A percentile compares a stretch with the other conserved stretches of the same genome.
Evolutionary conservation across 1,140 invertebrate species (phyloP).

Genomic region (Dinoponera quadriceps): DNA sequence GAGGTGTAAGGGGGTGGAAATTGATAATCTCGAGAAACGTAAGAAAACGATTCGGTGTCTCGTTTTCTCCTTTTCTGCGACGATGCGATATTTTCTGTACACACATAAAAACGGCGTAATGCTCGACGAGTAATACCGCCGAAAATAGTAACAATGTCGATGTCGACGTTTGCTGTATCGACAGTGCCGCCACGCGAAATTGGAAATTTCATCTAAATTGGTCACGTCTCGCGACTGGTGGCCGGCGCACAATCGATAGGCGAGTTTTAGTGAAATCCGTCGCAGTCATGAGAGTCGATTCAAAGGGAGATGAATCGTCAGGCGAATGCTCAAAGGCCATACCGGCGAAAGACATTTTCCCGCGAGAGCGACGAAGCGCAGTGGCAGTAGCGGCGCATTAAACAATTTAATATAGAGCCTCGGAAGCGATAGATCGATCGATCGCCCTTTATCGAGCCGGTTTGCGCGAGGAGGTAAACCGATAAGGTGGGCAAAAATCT

Average conservation of each 20-base stretch:
- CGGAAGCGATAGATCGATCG: conserved; percentile 53
- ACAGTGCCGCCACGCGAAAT: conserved; percentile 14
- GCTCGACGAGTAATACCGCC: neutral
- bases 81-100: neutral
- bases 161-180: neutral
- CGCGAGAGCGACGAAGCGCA: conserved; percentile 24
- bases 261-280: conserved; percentile 37
- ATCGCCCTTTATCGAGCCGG: conserved; percentile 35
- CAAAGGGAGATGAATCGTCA: conserved; percentile 49
- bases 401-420: conserved; percentile 47
- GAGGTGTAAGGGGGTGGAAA: conserved; percentile 16
- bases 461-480: conserved; percentile 6
- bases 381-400: conserved; percentile 11
- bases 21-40: conserved; percentile 25
- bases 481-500: conserved; percentile 42
- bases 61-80: neutral
- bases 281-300: conserved; percentile 33
- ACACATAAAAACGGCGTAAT: neutral
- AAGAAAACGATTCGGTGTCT: conserved; percentile 8
- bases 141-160: conserved; percentile 19
- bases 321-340: conserved; percentile 40
- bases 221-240: conserved; percentile 3
- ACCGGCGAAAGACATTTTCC: conserved; percentile 48
- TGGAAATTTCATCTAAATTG: conserved; percentile 36
- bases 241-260: conserved; percentile 30